Percentiles rank a stretch among this genome's conserved stretches.
Conservation (phyloP, 2,888 invertebrate species). For the Tetanocera ferruginea region DNA sequence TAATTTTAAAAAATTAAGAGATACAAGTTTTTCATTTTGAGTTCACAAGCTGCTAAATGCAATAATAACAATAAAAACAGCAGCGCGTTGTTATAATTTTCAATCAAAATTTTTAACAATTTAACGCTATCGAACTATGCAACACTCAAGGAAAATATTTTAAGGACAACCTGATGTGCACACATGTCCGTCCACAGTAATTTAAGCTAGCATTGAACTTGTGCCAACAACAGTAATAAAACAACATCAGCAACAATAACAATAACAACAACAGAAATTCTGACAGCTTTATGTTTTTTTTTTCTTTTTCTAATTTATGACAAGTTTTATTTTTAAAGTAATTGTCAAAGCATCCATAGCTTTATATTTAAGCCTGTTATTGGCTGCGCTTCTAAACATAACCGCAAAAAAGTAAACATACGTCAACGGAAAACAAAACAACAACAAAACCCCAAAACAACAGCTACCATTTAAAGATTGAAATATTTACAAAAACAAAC, state of each 20-base stretch:
- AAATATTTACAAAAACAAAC: slow-evolving; percentile 9
- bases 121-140: too few species aligned
- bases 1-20: too few species aligned
- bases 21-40: too few species aligned
- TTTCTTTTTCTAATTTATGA: not conserved
- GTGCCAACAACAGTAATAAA: not conserved
- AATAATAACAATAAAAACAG: too few species aligned
- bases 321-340: too few species aligned
- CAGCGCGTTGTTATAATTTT: too few species aligned
- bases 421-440: not conserved
- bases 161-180: slow-evolving; percentile 35
- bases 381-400: too few species aligned
- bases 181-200: not conserved
- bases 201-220: not conserved
- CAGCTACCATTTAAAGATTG: not conserved
- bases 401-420: not conserved
- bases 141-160: slow-evolving; percentile 43
- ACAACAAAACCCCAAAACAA: not conserved
- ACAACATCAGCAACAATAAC: slow-evolving; percentile 1
- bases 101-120: too few species aligned
- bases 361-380: too few species aligned
- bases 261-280: slow-evolving; percentile 4
- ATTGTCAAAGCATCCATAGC: too few species aligned
- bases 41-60: too few species aligned
- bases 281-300: slow-evolving; percentile 14